Evolutionary conservation across 2,797 vertebrate genomes (phyloP).

Genomic region (Clarias fuscus): DNA sequence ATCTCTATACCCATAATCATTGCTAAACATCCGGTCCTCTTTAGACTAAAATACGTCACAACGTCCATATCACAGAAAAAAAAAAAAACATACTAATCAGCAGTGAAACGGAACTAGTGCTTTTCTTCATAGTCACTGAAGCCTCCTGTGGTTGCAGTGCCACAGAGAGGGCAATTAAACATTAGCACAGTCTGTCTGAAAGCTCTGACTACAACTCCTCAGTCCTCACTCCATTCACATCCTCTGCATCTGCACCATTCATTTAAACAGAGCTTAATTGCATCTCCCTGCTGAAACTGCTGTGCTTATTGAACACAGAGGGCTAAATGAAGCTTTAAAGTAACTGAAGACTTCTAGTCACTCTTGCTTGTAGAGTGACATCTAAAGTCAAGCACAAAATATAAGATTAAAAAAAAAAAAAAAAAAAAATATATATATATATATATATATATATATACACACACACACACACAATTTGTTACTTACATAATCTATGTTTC

Average conservation of each 20-base stretch:
- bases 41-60: conserved; percentile 6
- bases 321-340: conserved; percentile 1
- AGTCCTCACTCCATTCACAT: conserved; percentile 8
- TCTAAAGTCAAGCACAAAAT: not conserved
- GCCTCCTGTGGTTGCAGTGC: not conserved
- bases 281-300: not conserved
- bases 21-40: conserved; percentile 28
- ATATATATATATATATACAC: not conserved
- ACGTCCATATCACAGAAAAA: conserved; percentile 17
- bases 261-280: conserved; percentile 13
- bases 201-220: conserved; percentile 9
- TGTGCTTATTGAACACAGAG: not conserved
- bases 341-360: not conserved
- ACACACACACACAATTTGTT: not conserved
- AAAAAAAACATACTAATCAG: conserved; percentile 27
- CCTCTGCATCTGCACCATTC: conserved; percentile 12
- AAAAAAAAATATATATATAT: not conserved
- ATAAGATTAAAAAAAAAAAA: no score
- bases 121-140: conserved; percentile 32
- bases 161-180: conserved; percentile 34
- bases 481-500: not conserved
- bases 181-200: conserved; percentile 17
- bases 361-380: not conserved
- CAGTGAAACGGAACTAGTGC: conserved; percentile 18
- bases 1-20: not conserved